A percentile compares a stretch with the other conserved stretches of the same genome.
Evolutionary conservation across 64 coral and sea anemone genomes (phyloP).

Genomic region (Cladopsammia gracilis): DNA sequence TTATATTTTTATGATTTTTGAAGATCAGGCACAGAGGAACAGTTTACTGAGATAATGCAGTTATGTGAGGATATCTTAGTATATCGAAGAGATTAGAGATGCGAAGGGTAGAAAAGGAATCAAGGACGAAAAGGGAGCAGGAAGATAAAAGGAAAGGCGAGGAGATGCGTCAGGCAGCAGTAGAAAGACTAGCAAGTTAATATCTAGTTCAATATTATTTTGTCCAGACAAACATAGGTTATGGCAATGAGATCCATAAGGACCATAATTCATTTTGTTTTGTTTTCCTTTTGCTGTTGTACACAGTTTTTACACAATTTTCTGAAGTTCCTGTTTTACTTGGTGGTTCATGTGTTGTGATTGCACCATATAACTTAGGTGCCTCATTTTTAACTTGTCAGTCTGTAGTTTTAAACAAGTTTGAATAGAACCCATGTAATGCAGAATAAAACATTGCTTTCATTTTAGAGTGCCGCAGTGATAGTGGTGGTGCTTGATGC

Average conservation of each 20-base stretch:
- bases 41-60: slow-evolving; percentile 31
- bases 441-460: no score
- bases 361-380: slow-evolving; percentile 36
- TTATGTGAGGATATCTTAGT: slow-evolving; percentile 31
- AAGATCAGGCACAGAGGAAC: slow-evolving; percentile 54
- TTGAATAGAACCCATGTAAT: background rate
- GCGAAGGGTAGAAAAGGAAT: slow-evolving; percentile 29
- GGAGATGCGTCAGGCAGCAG: slow-evolving; percentile 56
- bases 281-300: slow-evolving; percentile 41
- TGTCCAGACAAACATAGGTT: slow-evolving; percentile 30
- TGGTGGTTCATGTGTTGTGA: slow-evolving; percentile 55
- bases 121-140: slow-evolving; percentile 39
- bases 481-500: slow-evolving; percentile 46
- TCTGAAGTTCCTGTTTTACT: slow-evolving; percentile 42
- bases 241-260: slow-evolving; percentile 52
- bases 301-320: slow-evolving; percentile 25
- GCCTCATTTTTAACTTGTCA: slow-evolving; percentile 47
- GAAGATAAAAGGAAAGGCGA: slow-evolving; percentile 64
- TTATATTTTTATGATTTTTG: slow-evolving; percentile 28
- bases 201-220: slow-evolving; percentile 49
- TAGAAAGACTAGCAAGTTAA: slow-evolving; percentile 60
- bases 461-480: slow-evolving; percentile 56
- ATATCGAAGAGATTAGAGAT: slow-evolving; percentile 41
- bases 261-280: slow-evolving; percentile 50
- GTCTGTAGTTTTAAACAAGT: slow-evolving; percentile 50